Conservation (phyloP, 2,113 vertebrate genomes). For the Neolamprologus tretocephalus region DNA sequence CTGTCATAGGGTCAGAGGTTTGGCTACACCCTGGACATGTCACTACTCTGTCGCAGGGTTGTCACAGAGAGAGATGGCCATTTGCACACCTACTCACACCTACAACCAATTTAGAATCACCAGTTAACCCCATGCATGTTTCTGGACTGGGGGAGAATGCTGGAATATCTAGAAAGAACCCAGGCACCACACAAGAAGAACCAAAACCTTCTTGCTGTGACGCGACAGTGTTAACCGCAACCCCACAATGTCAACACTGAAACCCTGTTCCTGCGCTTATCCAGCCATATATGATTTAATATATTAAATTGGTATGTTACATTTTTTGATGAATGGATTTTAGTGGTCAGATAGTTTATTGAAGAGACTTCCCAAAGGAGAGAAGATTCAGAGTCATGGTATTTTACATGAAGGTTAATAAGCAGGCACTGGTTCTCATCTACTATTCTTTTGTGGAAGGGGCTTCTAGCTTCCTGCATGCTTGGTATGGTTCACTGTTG, state of each 20-base stretch:
- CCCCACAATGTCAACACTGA: not conserved
- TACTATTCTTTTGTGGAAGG: not conserved
- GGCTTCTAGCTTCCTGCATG: not conserved
- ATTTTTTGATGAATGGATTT: not conserved
- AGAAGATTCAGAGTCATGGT: not conserved
- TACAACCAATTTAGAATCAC: not conserved
- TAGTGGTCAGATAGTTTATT: not conserved
- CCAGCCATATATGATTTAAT: not conserved
- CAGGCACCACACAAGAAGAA: not conserved
- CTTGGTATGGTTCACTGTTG: not conserved
- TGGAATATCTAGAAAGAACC: not conserved
- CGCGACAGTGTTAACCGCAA: not conserved
- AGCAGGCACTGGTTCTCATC: not conserved
- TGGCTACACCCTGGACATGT: not conserved
- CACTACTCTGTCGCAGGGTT: not conserved
- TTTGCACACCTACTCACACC: not conserved
- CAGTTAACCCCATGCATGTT: not conserved
- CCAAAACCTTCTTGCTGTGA: not conserved
- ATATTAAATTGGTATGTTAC: not conserved
- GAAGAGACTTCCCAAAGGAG: not conserved
- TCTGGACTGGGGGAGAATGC: not conserved
- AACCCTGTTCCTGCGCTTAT: not conserved
- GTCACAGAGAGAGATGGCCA: not conserved
- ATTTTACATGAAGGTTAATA: not conserved
- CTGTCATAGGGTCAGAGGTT: not conserved